phyloP scores from a whole-genome alignment of 2,797 vertebrate genomes.

The Danio jaintianensis region DNA sequence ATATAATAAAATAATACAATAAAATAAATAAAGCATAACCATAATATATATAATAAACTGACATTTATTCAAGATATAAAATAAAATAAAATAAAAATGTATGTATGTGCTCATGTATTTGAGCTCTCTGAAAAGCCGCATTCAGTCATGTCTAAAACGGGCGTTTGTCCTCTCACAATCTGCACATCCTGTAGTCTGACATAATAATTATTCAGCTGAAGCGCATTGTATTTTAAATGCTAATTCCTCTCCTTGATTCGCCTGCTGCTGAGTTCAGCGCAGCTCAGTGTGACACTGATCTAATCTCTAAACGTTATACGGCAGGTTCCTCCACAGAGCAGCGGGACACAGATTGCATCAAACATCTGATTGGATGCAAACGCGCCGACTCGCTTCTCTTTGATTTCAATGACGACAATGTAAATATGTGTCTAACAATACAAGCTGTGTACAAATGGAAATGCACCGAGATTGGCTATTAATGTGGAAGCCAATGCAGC shows the following conservation, averaged over 20 bases:
- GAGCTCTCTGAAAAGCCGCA: slow-evolving; percentile 48
- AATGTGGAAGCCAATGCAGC: not conserved
- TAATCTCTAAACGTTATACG: slow-evolving; percentile 41
- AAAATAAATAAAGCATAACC: too few relatives aligned
- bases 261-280: slow-evolving; percentile 57
- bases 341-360: slow-evolving; percentile 44
- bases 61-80: too few relatives aligned
- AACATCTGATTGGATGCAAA: slow-evolving; percentile 46
- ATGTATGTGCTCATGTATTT: not conserved
- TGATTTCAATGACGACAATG: slow-evolving; percentile 37
- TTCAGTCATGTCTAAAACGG: slow-evolving; percentile 62
- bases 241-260: slow-evolving; percentile 67
- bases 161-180: slow-evolving; percentile 64
- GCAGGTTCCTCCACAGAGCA: slow-evolving; percentile 44
- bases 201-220: slow-evolving; percentile 64
- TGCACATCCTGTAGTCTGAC: slow-evolving; percentile 66
- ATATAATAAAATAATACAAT: too few relatives aligned
- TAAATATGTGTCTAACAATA: slow-evolving; percentile 19
- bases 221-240: slow-evolving; percentile 62
- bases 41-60: too few relatives aligned
- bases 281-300: slow-evolving; percentile 38
- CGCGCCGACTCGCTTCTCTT: not conserved
- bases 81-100: too few relatives aligned
- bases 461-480: slow-evolving; percentile 7
- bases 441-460: slow-evolving; percentile 18